Evolutionary conservation across 2,797 vertebrate species (phyloP).

Genomic region (Threskiornis aethiopicus): DNA sequence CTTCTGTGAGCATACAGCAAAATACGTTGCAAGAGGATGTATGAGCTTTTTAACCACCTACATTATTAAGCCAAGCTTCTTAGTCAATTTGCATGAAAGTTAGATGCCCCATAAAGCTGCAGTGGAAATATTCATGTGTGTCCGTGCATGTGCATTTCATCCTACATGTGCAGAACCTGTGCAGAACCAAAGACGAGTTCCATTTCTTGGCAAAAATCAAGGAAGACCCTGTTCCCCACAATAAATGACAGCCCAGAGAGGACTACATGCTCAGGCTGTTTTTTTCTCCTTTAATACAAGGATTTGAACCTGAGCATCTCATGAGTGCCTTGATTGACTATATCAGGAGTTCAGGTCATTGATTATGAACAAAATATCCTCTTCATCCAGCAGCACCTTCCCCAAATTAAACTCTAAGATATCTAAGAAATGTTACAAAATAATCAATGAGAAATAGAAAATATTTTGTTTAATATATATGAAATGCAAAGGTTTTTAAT

Average conservation of each 20-base stretch:
- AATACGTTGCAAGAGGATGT: neutral
- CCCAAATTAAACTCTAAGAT: neutral
- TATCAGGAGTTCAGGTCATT: neutral
- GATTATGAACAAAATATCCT: neutral
- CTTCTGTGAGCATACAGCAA: neutral
- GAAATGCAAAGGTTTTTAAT: neutral
- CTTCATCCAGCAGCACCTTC: neutral
- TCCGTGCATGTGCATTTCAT: neutral
- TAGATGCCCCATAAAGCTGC: neutral
- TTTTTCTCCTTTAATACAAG: neutral
- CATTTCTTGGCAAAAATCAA: neutral
- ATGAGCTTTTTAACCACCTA: neutral
- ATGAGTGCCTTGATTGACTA: neutral
- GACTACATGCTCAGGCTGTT: neutral
- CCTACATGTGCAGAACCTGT: neutral
- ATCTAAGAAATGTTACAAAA: neutral
- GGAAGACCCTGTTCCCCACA: too few relatives aligned
- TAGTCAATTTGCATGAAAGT: neutral
- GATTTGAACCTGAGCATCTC: neutral
- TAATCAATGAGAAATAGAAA: neutral
- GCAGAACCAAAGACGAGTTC: neutral
- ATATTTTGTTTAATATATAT: neutral
- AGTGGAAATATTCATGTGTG: neutral
- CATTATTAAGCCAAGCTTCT: neutral
- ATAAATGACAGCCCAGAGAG: neutral